A percentile compares a stretch with the other conserved stretches of the same genome.
These are phyloP conservation scores for Clavelina lepadiformis DNA, from an alignment of 23 tunicate species.

Conservation along the genomic window DNA sequence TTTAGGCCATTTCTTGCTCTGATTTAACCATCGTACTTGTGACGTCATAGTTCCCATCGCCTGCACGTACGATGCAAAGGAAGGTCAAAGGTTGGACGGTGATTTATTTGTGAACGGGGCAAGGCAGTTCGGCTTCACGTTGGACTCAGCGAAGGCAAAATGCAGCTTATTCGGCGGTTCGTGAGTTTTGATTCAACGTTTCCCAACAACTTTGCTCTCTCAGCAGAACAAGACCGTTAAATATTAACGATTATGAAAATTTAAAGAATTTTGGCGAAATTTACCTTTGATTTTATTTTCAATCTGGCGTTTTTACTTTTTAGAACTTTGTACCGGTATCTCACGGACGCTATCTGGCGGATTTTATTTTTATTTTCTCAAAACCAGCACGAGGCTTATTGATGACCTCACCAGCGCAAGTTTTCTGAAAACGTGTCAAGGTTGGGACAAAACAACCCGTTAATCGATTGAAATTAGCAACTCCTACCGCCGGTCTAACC, in stretches of 20 bases:
- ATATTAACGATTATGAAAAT: not conserved
- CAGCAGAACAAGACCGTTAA: not conserved
- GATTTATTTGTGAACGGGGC: slow-evolving; percentile 54
- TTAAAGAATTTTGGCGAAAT: not conserved
- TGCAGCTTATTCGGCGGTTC: slow-evolving; percentile 42
- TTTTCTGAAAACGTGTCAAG: not conserved
- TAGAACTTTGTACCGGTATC: slow-evolving; percentile 59
- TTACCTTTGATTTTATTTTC: not conserved
- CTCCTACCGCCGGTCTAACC: too few species aligned
- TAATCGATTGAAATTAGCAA: too few species aligned
- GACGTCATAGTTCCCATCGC: slow-evolving; percentile 76
- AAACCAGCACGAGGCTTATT: slow-evolving; percentile 26
- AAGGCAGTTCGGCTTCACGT: slow-evolving; percentile 51
- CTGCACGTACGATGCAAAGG: slow-evolving; percentile 32
- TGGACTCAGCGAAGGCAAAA: slow-evolving; percentile 54
- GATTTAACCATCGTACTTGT: too few species aligned
- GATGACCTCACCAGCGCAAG: slow-evolving; percentile 4
- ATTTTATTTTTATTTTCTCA: slow-evolving; percentile 48
- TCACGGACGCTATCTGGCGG: slow-evolving; percentile 21
- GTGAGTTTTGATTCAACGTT: not conserved
- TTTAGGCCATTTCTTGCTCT: too few species aligned
- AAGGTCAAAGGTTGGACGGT: slow-evolving; percentile 25
- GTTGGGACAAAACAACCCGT: not conserved
- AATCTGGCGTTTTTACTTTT: not conserved
- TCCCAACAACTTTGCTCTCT: not conserved